Conservation (phyloP, 2,113 vertebrate genomes). For the Epinephelus moara region DNA sequence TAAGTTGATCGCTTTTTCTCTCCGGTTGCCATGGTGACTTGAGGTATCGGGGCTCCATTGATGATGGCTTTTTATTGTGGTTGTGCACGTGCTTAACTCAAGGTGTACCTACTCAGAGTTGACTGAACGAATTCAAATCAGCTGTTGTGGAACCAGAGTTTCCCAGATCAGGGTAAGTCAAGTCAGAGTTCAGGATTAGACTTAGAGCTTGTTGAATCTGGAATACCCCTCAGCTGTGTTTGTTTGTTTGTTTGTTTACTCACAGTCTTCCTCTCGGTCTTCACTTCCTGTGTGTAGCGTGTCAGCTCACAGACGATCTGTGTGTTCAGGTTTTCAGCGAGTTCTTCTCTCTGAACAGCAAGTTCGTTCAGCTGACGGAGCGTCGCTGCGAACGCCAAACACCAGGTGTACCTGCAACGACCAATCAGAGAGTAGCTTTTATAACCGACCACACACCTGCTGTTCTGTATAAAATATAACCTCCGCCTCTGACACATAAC, state of each 20-base stretch:
- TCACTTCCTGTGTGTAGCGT: slow-evolving; percentile 93
- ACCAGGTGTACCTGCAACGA: slow-evolving; percentile 90
- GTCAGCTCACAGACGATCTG: slow-evolving; percentile 90
- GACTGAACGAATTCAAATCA: no score
- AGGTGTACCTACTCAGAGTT: no score
- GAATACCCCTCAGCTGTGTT: not conserved
- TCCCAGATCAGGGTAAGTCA: no score
- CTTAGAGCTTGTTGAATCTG: no score
- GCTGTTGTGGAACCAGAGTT: no score
- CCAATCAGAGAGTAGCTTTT: slow-evolving; percentile 83
- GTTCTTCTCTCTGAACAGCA: slow-evolving; percentile 92
- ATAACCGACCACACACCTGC: not conserved
- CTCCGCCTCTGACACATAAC: no score
- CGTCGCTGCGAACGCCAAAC: slow-evolving; percentile 91
- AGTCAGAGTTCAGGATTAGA: no score
- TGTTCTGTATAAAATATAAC: slow-evolving; percentile 30
- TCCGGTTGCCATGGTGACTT: no score
- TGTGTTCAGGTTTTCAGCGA: slow-evolving; percentile 92
- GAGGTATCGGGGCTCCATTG: no score
- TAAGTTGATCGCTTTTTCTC: no score
- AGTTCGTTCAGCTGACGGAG: slow-evolving; percentile 93
- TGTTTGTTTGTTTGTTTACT: slow-evolving; percentile 52
- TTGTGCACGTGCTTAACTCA: no score
- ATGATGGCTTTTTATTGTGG: no score
- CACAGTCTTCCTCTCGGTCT: slow-evolving; percentile 95